Evolutionary conservation across 2,888 invertebrate genomes (phyloP).

Genomic region (Deilephila porcellus): DNA sequence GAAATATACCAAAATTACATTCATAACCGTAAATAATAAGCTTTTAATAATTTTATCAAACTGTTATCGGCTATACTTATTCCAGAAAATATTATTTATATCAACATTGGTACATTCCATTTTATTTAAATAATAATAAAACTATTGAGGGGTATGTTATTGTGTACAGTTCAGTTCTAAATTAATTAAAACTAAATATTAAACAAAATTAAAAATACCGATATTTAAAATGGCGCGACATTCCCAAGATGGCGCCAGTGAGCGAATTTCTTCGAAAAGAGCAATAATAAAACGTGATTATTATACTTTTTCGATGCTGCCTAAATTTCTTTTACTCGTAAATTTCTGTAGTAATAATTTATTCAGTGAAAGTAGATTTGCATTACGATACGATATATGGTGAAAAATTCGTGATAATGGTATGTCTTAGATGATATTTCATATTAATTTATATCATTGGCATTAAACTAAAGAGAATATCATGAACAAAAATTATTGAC

Average conservation of each 20-base stretch:
- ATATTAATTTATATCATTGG: too few species aligned
- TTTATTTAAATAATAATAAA: not conserved
- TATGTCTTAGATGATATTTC: too few species aligned
- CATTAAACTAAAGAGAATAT: too few species aligned
- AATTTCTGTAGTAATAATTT: not conserved
- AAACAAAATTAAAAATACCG: not conserved
- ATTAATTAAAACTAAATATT: not conserved
- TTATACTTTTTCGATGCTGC: not conserved
- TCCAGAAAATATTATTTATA: too few species aligned
- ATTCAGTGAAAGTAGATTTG: not conserved
- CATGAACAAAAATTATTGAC: too few species aligned
- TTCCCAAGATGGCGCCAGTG: conserved; percentile 16
- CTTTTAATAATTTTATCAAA: too few species aligned
- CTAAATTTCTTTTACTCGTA: not conserved
- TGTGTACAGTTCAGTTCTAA: not conserved
- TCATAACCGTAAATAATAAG: too few species aligned
- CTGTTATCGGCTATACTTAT: too few species aligned
- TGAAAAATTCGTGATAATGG: too few species aligned
- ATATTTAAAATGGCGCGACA: conserved; percentile 16
- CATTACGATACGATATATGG: too few species aligned
- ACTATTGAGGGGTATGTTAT: not conserved
- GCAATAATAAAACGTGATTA: conserved; percentile 3
- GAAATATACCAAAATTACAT: too few species aligned
- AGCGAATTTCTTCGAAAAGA: not conserved
- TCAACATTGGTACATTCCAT: too few species aligned